Conservation (phyloP, 1,140 invertebrate genomes). For the Apis laboriosa region DNA sequence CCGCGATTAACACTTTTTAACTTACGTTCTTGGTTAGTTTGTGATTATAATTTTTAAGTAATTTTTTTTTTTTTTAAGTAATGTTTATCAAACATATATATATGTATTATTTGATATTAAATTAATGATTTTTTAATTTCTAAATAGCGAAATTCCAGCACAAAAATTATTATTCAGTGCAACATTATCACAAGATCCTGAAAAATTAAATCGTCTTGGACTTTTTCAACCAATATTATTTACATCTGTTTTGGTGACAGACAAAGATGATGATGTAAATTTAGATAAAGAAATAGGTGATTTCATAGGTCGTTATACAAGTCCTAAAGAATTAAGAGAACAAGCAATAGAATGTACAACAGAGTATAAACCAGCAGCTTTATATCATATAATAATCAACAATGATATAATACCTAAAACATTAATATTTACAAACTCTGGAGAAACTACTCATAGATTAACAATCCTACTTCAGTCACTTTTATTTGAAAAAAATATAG, state of each 20-base stretch:
- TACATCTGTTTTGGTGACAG: slow-evolving; percentile 84
- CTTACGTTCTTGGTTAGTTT: slow-evolving; percentile 56
- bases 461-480: slow-evolving; percentile 85
- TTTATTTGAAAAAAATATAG: slow-evolving; percentile 79
- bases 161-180: slow-evolving; percentile 98
- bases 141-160: slow-evolving; percentile 80
- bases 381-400: slow-evolving; percentile 87
- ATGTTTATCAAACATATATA: neutral
- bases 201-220: slow-evolving; percentile 92
- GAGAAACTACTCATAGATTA: slow-evolving; percentile 88
- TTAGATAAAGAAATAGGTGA: slow-evolving; percentile 75
- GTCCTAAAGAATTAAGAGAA: slow-evolving; percentile 91
- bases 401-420: slow-evolving; percentile 87
- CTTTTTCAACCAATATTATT: slow-evolving; percentile 96
- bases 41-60: slow-evolving; percentile 19
- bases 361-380: slow-evolving; percentile 90
- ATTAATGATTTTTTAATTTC: slow-evolving; percentile 31
- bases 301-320: slow-evolving; percentile 90
- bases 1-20: slow-evolving; percentile 68
- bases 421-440: slow-evolving; percentile 94
- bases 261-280: slow-evolving; percentile 73
- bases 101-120: neutral
- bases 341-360: slow-evolving; percentile 86
- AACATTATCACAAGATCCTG: slow-evolving; percentile 97
- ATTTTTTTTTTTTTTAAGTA: neutral